Base-by-base conservation (phyloP, 2,797 vertebrate species). In the Liasis olivaceus region DNA sequence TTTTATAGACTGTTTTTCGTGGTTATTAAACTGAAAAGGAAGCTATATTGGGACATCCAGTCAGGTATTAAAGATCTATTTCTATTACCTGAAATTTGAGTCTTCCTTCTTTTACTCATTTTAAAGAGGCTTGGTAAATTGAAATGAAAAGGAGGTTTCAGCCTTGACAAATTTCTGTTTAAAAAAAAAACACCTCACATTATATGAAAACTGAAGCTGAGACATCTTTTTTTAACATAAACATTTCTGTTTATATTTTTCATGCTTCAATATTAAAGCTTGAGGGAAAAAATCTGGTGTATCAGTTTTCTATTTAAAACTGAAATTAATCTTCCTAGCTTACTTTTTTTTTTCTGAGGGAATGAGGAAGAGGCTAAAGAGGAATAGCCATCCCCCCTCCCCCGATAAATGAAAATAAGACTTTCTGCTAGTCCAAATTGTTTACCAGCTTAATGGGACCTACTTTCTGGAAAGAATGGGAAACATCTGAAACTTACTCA, bases 31-130 rank as follows among this genome's bases (percentile, higher is more conserved):
- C n/a, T 66, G 62, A 17, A 56, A 36, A 22, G 6, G 12, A 59
- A 89, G 62, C 36, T 42, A 6, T 66, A 22, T 17, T 90, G 8
- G 24, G 20, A 31, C 60, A 85, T 36, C 4, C 7, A 66, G 20
- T 63, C 62, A 28, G 7, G 51, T 42, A 58, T 47, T 58, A 85
- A 26, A 54, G 20, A 86, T 58, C 31, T 56, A 77, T 93, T 88
- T 58, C 31, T 56, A 77, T 93, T 88, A 96, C 97, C 97, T 96
- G 96, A 89, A 54, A 81, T 93, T 2, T 66, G 93, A 36, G 60
- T 72, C 62, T 95, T 94, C 92, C 92, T 97, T 92, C 94, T 96
- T 92, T 97, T 97, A 90, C 54, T 95, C 97, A 97, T 97, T 62
- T 92, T 95, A 24, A 20, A 36, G 62, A 20, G 12, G 42, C 31